These are phyloP conservation scores for Hassar affinis DNA, from an alignment of 2,113 vertebrate species.

Conservation along the genomic window DNA sequence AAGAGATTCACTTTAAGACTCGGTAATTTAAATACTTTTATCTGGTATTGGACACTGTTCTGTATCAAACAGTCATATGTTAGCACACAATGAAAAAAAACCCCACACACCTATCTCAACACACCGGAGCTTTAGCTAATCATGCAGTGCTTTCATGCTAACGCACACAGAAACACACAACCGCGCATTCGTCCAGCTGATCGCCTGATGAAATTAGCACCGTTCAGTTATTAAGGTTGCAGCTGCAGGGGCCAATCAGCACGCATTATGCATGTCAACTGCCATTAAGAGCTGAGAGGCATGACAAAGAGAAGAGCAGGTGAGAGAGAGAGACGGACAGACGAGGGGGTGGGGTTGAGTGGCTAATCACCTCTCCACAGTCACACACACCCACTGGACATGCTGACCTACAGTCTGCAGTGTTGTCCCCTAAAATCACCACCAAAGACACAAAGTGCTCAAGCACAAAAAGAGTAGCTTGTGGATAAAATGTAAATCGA, in stretches of 20 bases:
- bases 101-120: background rate
- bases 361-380: slow-evolving; percentile 6
- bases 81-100: slow-evolving; percentile 42
- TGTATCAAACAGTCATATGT: background rate
- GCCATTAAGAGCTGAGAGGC: slow-evolving; percentile 37
- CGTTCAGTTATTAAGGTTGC: slow-evolving; percentile 61
- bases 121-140: slow-evolving; percentile 28
- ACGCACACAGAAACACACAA: background rate
- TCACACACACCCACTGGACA: background rate
- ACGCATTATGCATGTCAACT: slow-evolving; percentile 38
- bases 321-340: slow-evolving; percentile 27
- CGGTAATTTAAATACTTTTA: slow-evolving; percentile 65
- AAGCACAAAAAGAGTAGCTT: background rate
- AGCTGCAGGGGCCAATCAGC: slow-evolving; percentile 56
- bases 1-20: too few species aligned
- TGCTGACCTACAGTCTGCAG: background rate
- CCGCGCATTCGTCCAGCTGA: slow-evolving; percentile 32
- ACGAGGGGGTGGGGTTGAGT: slow-evolving; percentile 2
- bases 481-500: background rate
- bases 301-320: slow-evolving; percentile 21
- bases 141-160: slow-evolving; percentile 11
- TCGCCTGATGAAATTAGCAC: slow-evolving; percentile 67
- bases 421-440: background rate
- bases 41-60: slow-evolving; percentile 51
- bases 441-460: background rate